Percentiles rank a stretch among this genome's conserved stretches.
phyloP scores from a whole-genome alignment of 30 jellyfish, hydroid and myxozoan species.

The Sanderia malayensis region DNA sequence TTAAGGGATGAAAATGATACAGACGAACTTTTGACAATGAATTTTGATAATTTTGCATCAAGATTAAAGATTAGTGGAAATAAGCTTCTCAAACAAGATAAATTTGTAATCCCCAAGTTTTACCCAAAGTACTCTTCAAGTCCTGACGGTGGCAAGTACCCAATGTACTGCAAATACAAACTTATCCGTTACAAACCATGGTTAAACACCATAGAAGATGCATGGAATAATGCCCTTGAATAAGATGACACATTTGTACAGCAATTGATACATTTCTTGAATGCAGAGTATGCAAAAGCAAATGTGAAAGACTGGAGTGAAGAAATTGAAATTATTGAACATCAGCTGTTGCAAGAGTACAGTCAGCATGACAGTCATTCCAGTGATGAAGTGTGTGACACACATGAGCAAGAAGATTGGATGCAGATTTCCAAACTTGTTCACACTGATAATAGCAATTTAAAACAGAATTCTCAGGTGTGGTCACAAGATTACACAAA shows the following conservation, averaged over 20 bases:
- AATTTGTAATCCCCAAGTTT: neutral
- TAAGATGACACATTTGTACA: slow-evolving; percentile 13
- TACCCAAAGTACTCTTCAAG: slow-evolving; percentile 17
- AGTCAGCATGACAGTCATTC: neutral
- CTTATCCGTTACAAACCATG: slow-evolving; percentile 54
- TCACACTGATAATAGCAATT: neutral
- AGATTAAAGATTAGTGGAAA: neutral
- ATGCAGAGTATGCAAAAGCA: slow-evolving; percentile 18
- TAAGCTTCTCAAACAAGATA: neutral
- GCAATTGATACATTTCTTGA: slow-evolving; percentile 32
- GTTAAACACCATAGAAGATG: slow-evolving; percentile 12
- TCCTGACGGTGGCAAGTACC: slow-evolving; percentile 15
- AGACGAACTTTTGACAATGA: neutral
- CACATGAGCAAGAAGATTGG: slow-evolving; percentile 2
- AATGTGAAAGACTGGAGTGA: slow-evolving; percentile 10
- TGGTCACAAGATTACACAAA: slow-evolving; percentile 2
- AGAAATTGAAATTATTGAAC: slow-evolving; percentile 30
- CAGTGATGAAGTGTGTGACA: neutral
- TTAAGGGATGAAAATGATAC: neutral
- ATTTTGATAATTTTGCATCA: slow-evolving; percentile 2
- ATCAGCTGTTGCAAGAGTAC: slow-evolving; percentile 3
- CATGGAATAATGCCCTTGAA: slow-evolving; percentile 53
- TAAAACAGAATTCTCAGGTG: slow-evolving; percentile 3
- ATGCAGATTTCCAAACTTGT: slow-evolving; percentile 6
- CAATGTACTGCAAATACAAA: slow-evolving; percentile 45